Percentiles rank a stretch among this genome's conserved stretches.
Conservation (phyloP, 23 tunicate genomes). For the Styela plicata region DNA sequence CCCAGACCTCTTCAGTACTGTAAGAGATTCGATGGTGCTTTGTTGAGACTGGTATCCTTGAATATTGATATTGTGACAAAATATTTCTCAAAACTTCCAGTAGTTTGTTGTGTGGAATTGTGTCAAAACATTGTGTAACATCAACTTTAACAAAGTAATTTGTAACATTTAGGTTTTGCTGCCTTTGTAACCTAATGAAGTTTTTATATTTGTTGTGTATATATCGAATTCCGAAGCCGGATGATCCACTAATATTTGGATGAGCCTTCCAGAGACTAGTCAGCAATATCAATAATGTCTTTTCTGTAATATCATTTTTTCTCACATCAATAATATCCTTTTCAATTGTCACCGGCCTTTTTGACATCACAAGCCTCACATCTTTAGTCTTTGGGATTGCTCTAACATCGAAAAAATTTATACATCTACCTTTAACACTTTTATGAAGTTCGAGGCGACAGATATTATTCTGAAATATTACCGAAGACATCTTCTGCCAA, state of each 20-base stretch:
- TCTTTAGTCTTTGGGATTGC: slow-evolving; percentile 16
- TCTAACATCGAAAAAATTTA: slow-evolving; percentile 7
- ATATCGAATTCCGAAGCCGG: slow-evolving; percentile 6
- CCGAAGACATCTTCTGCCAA: not conserved
- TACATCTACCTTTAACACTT: not conserved
- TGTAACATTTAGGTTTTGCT: not conserved
- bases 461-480: not conserved
- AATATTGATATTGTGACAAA: not conserved
- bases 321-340: not conserved
- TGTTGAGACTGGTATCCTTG: slow-evolving; percentile 13
- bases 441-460: not conserved
- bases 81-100: not conserved
- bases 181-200: not conserved
- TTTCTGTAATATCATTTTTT: not conserved
- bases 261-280: slow-evolving; percentile 17
- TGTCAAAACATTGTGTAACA: slow-evolving; percentile 12
- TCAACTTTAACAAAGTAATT: slow-evolving; percentile 29
- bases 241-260: slow-evolving; percentile 7
- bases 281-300: not conserved
- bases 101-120: slow-evolving; percentile 29
- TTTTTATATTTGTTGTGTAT: slow-evolving; percentile 21
- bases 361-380: not conserved
- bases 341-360: not conserved
- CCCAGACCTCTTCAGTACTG: slow-evolving; percentile 22
- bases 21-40: not conserved